phyloP scores from a whole-genome alignment of 2,113 vertebrate genomes.

The Larimichthys crocea region DNA sequence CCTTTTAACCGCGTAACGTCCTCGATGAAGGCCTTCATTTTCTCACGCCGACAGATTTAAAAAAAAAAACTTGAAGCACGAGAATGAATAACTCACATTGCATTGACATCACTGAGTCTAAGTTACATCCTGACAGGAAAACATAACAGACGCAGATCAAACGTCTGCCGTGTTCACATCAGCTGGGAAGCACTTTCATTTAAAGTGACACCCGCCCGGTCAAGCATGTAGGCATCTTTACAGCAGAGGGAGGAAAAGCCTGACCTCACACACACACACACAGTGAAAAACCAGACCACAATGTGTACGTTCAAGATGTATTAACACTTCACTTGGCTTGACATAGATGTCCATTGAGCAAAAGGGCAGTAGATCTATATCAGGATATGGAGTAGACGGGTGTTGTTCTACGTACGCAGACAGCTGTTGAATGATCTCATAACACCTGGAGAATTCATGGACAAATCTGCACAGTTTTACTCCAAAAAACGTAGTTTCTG shows the following conservation, averaged over 20 bases:
- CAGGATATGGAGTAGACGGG: background rate
- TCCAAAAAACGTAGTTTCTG: background rate
- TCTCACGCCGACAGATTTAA: background rate
- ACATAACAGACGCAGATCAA: background rate
- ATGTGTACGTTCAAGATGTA: background rate
- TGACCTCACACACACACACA: constrained; percentile 10
- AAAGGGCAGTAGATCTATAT: background rate
- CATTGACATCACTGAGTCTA: background rate
- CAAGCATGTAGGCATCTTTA: constrained; percentile 21
- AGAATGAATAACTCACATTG: background rate
- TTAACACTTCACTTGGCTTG: constrained; percentile 13
- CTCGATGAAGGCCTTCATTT: background rate
- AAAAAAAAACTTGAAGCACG: background rate
- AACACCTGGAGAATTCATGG: background rate
- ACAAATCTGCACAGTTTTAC: background rate
- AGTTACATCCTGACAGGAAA: background rate
- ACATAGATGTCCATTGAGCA: background rate
- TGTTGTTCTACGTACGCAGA: background rate
- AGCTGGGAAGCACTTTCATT: constrained; percentile 13
- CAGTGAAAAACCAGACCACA: background rate
- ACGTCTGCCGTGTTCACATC: background rate
- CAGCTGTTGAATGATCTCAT: background rate
- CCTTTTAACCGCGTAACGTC: background rate
- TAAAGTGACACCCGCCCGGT: background rate
- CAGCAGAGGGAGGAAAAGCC: background rate